Evolutionary conservation across 2,797 vertebrate genomes (phyloP), one percentile per base, ranked within the genome.

Genomic region (Liparis tanakae): DNA sequence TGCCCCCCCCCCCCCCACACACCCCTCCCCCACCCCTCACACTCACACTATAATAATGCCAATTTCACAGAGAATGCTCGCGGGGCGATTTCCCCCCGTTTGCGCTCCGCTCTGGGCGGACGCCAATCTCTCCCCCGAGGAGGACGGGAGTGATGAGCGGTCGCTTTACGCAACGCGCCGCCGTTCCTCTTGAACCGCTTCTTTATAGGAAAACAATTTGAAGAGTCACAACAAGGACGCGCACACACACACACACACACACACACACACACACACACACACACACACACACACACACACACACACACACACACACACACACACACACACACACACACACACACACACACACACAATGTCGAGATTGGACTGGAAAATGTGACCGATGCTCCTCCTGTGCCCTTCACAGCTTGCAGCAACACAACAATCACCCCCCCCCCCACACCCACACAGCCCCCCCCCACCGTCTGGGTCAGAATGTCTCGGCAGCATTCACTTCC

Each of bases 401-500:
- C 76, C 69, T 78, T 86, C 59, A 20, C 55, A 58, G 70, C 67
- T 80, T 90, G 89, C 48, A 77, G 84, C 78, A 85, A 81, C 87
- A 83, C 72, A 74, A 83, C 69, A 79, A 89, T 82, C 90, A 87
- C 93, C 92, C 67, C 25, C 25, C 25, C 25, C 25, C 25, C 25
- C 25, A 2, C 25, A 2, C 25, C 25, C 25, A 30, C 64, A n/a
- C n/a, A n/a, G n/a, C n/a, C n/a, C 25, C 25, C 25, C 25, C 25
- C 25, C 25, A 30, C 64, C 39, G 93, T 95, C 93, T 95, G 92
- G 91, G 88, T 90, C 88, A 90, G 87, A 91, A 87, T 67, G 89
- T 94, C 91, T 91, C 62, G 2, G 81, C 81, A 67, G 86, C 82
- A 90, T 83, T 87, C 88, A 91, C 92, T 94, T 95, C 94, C 94